Evolutionary conservation across 2,797 vertebrate genomes (phyloP), one percentile per base, ranked within the genome.

Genomic region (Babyrousa celebensis): DNA sequence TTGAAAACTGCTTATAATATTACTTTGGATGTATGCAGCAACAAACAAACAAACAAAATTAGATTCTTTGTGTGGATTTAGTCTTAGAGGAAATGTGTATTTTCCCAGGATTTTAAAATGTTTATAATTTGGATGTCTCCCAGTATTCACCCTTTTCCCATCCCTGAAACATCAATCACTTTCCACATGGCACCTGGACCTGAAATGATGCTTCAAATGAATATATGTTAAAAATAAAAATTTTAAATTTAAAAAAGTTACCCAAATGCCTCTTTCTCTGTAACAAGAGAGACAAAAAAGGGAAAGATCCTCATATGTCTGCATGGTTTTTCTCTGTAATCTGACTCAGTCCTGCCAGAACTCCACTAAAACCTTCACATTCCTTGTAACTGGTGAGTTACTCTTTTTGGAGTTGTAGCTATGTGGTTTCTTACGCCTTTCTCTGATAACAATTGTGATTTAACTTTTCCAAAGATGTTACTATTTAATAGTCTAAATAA

Each of bases 211-310:
- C 91, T 92, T 97, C 84, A 70, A 88, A 92, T 96, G 96, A 97
- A 95, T 97, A 91, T 88, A 89, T 94, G 97, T 96, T 97, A 94
- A 97, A 97, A 97, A 91, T 97, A 96, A 94, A 98, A 98, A 97
- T 91, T 94, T 91, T 87, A 96, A 97, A 94, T 96, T 96, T 91
- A 86, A 97, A 97, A 96, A 21, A 72, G 78, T 96, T 92, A 63
- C 87, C 79, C 91, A 96, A 95, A 93, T 40, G 8, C 40, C 97
- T 96, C 93, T 83, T 63, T 32, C 68, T 89, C 83, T 96, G 56
- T 87, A 87, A 96, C 54, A 89, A 91, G 96, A 82, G 60, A 90
- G 16, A 92, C 54, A 94, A 74, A 85, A 85, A 96, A 85, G 60
- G 83, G 62, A 89, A 91, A 91, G 80, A 48, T 77, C 94, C 65